Base-by-base conservation (phyloP, 2,797 vertebrate genomes). In the Parotocinclus haroldoi region DNA sequence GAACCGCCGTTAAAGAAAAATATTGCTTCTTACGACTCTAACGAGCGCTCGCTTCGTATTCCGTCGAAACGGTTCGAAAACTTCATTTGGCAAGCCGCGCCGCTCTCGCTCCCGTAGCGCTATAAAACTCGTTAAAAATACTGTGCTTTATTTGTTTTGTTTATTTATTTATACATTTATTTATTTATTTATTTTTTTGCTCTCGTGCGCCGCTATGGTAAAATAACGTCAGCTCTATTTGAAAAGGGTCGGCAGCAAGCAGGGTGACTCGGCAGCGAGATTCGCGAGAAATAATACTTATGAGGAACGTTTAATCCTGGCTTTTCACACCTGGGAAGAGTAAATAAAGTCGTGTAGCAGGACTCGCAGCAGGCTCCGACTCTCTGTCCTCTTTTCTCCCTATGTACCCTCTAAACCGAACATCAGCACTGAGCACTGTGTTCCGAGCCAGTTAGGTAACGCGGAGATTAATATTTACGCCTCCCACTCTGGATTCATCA, bases 61-160 rank as follows among this genome's bases (percentile, higher is more conserved):
- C 80, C 58, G 63, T 63, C 81, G n/a, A 76, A 62, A 67, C 48
- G 48, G 7, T 49, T 80, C 7, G 69, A 63, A 69, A 68, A 63
- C n/a, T n/a, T 48, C 66, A 60, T 84, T 90, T 89, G 88, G 88
- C 89, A 90, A 89, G 84, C 85, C 85, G 84, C 81, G 74, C 82
- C 76, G 77, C 76, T 79, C 72, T 68, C 83, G 78, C 84, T 82
- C 80, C 79, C 81, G 82, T 83, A 84, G 78, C 82, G 85, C 84
- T 91, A 90, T 87, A 91, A 89, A 90, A 90, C 27, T 85, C 77
- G 87, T 88, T 87, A 89, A 90, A 90, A 91, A 91, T 90, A 90
- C 86, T 89, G 88, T 90, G 88, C 87, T 90, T 88, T 42, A 50
- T 27, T 36, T 50, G 4, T n/a, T n/a, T n/a, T n/a, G n/a, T n/a